These are phyloP conservation scores for Nibea coibor DNA, from an alignment of 2,113 vertebrate species.

Conservation along the genomic window DNA sequence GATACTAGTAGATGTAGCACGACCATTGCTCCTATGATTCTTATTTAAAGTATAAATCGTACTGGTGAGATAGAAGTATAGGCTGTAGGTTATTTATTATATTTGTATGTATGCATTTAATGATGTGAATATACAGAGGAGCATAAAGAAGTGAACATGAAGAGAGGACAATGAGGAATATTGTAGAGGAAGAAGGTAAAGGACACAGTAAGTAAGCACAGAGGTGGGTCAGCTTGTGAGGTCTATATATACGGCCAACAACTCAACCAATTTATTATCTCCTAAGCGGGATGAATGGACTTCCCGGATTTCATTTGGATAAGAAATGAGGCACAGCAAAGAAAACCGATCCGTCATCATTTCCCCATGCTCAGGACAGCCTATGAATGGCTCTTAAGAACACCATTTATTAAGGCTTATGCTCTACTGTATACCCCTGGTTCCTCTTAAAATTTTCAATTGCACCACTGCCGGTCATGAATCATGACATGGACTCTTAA, in stretches of 20 bases:
- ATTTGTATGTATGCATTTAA: not conserved
- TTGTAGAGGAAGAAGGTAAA: not conserved
- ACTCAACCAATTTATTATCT: constrained; percentile 72
- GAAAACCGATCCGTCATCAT: constrained; percentile 73
- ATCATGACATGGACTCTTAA: constrained; percentile 66
- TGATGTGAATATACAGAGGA: not conserved
- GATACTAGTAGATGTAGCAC: not conserved
- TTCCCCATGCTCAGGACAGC: constrained; percentile 51
- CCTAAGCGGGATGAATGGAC: constrained; percentile 72
- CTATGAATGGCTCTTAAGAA: constrained; percentile 72
- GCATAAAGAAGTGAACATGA: not conserved
- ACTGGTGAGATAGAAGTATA: not conserved
- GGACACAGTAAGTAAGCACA: constrained; percentile 40
- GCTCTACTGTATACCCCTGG: constrained; percentile 46
- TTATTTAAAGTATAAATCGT: not conserved
- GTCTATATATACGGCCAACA: constrained; percentile 59
- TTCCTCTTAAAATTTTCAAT: constrained; percentile 67
- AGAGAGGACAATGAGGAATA: not conserved
- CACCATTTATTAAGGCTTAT: constrained; percentile 71
- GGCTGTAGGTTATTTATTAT: not conserved
- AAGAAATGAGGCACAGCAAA: constrained; percentile 72
- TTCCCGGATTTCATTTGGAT: constrained; percentile 78
- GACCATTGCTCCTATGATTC: not conserved
- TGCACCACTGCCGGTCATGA: constrained; percentile 60
- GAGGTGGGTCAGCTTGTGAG: constrained; percentile 51